Evolutionary conservation across 2,113 vertebrate genomes (phyloP), one percentile per base, ranked within the genome.

Genomic region (Neotoma lepida): DNA sequence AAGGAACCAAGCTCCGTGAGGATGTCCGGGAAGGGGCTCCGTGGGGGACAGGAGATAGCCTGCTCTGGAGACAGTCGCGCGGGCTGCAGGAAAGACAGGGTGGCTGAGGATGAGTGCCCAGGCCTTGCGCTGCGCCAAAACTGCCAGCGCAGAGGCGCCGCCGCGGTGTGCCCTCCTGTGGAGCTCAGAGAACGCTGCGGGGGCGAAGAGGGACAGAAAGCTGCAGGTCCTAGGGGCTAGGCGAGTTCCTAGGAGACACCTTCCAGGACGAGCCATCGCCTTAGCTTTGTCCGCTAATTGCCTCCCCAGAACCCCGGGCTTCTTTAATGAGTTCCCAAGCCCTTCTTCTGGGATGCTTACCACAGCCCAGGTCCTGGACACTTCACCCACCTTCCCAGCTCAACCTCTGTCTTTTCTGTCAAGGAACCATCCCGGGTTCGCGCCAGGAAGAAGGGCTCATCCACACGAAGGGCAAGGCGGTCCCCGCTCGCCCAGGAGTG

Each of bases 101-200:
- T 28, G 88, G 87, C 70, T 6, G 70, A 87, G 68, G 76, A 49
- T 49, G 86, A 76, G 78, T 12, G 73, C 41, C 39, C 88, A 85
- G 97, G 96, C 96, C 95, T 96, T 88, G 96, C 88, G 90, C 93
- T 78, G 93, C 92, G 88, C 88, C 84, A 33, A 93, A 74, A 54
- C 56, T 8, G 28, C 73, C 94, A 56, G 93, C 89, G 39, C 93
- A 82, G 94, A 95, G 93, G 93, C 93, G 82, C 41, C n/a, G 86
- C 91, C 44, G 54, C 73, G 6, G 93, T 61, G 93, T 96, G 96
- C 89, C 97, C 96, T 96, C 95, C 96, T 44, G 95, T 91, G 94
- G 97, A 97, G 92, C 90, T 18, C 73, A 26, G 85, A 73, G 68
- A 88, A 73, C 74, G 90, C 74, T 22, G 88, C 86, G 41, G 78